These are phyloP conservation scores for Nebria brevicollis DNA, from an alignment of 2,888 invertebrate species.

Conservation along the genomic window DNA sequence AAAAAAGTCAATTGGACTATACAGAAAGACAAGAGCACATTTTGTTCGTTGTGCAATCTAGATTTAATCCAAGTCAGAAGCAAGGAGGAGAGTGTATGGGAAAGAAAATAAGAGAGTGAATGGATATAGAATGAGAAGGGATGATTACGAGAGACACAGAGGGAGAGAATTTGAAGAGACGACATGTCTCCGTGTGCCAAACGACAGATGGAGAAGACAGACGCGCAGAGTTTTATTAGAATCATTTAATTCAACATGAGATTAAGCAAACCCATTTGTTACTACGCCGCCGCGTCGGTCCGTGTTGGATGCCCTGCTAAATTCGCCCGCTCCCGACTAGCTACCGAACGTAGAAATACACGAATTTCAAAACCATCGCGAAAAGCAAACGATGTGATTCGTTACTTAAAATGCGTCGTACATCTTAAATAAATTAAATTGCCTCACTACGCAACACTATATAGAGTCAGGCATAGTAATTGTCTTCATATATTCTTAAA, in stretches of 20 bases:
- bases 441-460: not conserved
- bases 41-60: constrained; percentile 39
- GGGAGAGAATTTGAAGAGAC: not conserved
- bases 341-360: constrained; percentile 13
- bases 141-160: constrained; percentile 6
- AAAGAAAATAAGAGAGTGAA: not conserved
- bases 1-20: not conserved
- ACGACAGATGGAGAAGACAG: constrained; percentile 44
- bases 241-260: constrained; percentile 48
- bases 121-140: not conserved
- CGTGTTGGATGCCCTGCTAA: constrained; percentile 16
- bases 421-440: constrained; percentile 43
- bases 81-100: not conserved
- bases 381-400: constrained; percentile 42
- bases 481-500: too few relatives aligned
- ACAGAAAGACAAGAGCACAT: constrained; percentile 10
- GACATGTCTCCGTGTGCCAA: constrained; percentile 7
- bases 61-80: constrained; percentile 36
- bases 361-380: constrained; percentile 43
- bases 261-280: constrained; percentile 46
- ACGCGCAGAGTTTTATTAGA: constrained; percentile 40
- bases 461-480: not conserved
- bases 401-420: constrained; percentile 44
- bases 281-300: constrained; percentile 12
- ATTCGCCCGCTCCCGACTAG: not conserved